Conservation (phyloP, 2,113 vertebrate genomes). For the Lanius ludovicianus region DNA sequence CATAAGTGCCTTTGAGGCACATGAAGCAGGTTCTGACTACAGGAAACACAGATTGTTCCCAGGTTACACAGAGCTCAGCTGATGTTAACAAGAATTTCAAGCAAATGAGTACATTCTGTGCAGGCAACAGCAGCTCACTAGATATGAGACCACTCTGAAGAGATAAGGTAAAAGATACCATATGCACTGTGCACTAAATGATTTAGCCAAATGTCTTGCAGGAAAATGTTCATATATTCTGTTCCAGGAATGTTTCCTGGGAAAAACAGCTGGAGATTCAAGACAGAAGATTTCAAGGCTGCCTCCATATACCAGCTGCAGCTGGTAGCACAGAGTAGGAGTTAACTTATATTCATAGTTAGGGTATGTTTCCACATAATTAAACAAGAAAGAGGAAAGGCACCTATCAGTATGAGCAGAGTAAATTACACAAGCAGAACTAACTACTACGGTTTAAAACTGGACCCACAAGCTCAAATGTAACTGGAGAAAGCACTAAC, state of each 20-base stretch:
- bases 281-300: neutral
- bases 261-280: neutral
- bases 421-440: neutral
- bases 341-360: neutral
- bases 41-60: neutral
- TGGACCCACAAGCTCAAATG: neutral
- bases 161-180: constrained; percentile 27
- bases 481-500: neutral
- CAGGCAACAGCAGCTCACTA: neutral
- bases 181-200: neutral
- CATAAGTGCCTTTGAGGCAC: neutral
- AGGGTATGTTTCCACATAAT: neutral
- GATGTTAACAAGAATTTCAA: neutral
- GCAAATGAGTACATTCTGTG: neutral
- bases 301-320: neutral
- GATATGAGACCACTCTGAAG: neutral
- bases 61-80: neutral
- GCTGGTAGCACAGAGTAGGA: neutral
- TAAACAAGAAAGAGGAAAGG: neutral
- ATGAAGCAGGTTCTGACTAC: neutral
- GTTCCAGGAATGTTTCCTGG: constrained; percentile 27
- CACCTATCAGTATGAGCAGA: neutral
- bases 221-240: constrained; percentile 20
- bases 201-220: constrained; percentile 21
- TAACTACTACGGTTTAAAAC: neutral